Evolutionary conservation across 2,888 invertebrate species (phyloP), one percentile per base, ranked within the genome.

Genomic region (Cataglyphis rosenhaueri): DNA sequence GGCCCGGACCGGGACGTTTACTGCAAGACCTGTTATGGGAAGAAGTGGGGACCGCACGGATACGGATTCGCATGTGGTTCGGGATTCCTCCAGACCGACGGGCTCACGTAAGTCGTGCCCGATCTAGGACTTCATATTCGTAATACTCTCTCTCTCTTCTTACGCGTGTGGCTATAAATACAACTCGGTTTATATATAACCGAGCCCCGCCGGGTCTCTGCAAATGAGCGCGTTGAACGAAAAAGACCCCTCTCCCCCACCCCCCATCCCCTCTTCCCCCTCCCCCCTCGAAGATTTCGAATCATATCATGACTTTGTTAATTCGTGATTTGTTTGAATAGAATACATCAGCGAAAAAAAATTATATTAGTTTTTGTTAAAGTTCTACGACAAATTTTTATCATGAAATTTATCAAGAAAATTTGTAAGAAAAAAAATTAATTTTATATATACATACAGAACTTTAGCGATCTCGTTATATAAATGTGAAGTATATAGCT

Each of bases 11-110:
- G 96, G 86, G 98, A 98, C 91, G 97, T 99, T 86, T 99, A 98
- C 95, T 99, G 99, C 95, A 99, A 98, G 95, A 98, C 98, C 93
- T 99, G 99, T 95, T 99, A 99, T 95, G 99, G 99, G 92, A 98
- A 99, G 95, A 99, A 98, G 95, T 99, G 98, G 97, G 99, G 99
- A 92, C 99, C 99, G 76, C 99, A 99, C 95, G 98, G 98, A 85
- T 99, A 98, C 94, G 99, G 99, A 83, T 99, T 98, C 94, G 99
- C 98, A 87, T 98, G 98, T 93, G 99, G 99, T 84, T 98, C 98
- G 89, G 98, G 99, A 89, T 98, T 98, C 95, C 96, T 98, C 90
- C 98, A 98, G 95, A 98, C 98, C 91, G 98, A 98, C 94, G 98
- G 98, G 87, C 95, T 98, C 91, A 96, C 96, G 98, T 98, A 95